Percentiles rank a stretch among this genome's conserved stretches.
Conservation (phyloP, 2,888 invertebrate species). For the Hedya salicella region DNA sequence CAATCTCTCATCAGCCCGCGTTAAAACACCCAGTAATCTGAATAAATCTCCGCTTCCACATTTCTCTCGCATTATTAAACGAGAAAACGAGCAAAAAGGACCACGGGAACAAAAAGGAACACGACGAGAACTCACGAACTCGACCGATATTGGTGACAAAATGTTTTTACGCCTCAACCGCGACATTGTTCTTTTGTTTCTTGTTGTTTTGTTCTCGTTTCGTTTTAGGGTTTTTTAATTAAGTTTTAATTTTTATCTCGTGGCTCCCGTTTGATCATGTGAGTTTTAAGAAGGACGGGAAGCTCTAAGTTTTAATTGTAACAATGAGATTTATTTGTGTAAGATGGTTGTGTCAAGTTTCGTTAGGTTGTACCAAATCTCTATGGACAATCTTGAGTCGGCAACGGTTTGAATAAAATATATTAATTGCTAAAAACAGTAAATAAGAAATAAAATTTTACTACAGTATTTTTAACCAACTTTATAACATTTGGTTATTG, state of each 20-base stretch:
- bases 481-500: too few relatives aligned
- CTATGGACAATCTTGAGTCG: conserved; percentile 13
- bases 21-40: conserved; percentile 39
- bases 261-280: conserved; percentile 39
- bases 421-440: not conserved
- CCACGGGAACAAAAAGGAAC: conserved; percentile 28
- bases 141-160: conserved; percentile 43
- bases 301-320: conserved; percentile 37
- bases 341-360: conserved; percentile 8
- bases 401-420: not conserved
- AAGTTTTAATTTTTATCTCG: conserved; percentile 43
- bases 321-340: conserved; percentile 35
- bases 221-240: conserved; percentile 41
- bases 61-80: conserved; percentile 39
- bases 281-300: conserved; percentile 20
- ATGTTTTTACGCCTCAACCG: conserved; percentile 44
- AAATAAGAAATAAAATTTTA: not conserved
- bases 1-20: conserved; percentile 38
- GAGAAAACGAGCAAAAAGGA: conserved; percentile 32
- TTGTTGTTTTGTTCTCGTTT: conserved; percentile 23
- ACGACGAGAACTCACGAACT: conserved; percentile 37
- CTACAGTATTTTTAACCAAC: too few relatives aligned
- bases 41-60: conserved; percentile 43
- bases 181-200: conserved; percentile 34
- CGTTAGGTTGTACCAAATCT: conserved; percentile 16